These are phyloP conservation scores for Isoperla grammatica DNA, from an alignment of 2,888 invertebrate species.

Conservation along the genomic window DNA sequence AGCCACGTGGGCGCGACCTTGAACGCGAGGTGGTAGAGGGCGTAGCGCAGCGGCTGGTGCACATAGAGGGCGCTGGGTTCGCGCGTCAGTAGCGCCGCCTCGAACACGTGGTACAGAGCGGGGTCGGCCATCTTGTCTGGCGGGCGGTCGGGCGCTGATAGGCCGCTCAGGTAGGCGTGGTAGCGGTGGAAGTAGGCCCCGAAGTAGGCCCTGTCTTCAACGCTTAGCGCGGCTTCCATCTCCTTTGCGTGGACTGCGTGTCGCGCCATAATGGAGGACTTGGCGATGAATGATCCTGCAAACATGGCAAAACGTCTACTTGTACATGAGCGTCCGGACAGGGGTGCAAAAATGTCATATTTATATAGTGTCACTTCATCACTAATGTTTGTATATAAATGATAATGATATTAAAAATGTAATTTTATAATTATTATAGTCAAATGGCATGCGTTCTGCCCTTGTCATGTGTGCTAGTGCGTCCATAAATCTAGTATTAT, in stretches of 20 bases:
- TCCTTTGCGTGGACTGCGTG: constrained; percentile 55
- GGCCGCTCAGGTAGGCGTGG: constrained; percentile 51
- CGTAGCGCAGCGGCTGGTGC: constrained; percentile 63
- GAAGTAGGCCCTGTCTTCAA: constrained; percentile 59
- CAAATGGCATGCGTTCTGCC: too few relatives aligned
- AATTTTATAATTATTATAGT: too few relatives aligned
- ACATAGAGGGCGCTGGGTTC: constrained; percentile 59
- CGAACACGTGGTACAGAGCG: constrained; percentile 51
- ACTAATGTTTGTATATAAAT: too few relatives aligned
- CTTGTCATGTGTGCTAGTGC: too few relatives aligned
- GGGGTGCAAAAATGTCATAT: too few relatives aligned
- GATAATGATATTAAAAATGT: too few relatives aligned
- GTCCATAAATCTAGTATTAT: too few relatives aligned
- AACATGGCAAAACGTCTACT: constrained; percentile 26
- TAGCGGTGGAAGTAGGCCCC: constrained; percentile 60
- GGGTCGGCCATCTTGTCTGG: constrained; percentile 51
- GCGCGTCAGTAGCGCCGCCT: constrained; percentile 55
- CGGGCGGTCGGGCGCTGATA: constrained; percentile 44
- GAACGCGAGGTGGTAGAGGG: constrained; percentile 60
- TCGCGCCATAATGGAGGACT: constrained; percentile 62
- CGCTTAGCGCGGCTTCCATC: constrained; percentile 59
- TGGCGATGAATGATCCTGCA: constrained; percentile 61
- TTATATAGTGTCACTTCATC: too few relatives aligned
- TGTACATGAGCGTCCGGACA: not conserved
- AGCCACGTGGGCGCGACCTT: constrained; percentile 52